Evolutionary conservation across 1,140 invertebrate species (phyloP).

Genomic region (Scaptomyza pallida): DNA sequence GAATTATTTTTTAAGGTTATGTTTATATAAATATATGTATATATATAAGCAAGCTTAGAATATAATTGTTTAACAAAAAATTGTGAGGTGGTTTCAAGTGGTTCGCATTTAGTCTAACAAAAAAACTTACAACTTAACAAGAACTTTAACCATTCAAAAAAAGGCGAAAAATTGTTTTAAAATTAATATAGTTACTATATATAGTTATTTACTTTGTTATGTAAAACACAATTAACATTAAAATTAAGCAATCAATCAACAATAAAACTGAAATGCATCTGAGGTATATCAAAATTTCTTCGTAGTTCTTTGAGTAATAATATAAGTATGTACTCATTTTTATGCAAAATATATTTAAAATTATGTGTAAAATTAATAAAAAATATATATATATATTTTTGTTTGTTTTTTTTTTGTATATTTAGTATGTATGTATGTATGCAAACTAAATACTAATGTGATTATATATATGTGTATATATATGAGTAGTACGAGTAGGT

Average conservation of each 20-base stretch:
- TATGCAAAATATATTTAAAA: slow-evolving; percentile 43
- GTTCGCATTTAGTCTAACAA: slow-evolving; percentile 69
- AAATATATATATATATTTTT: slow-evolving; percentile 42
- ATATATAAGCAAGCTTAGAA: slow-evolving; percentile 63
- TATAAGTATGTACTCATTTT: slow-evolving; percentile 33
- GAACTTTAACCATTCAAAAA: slow-evolving; percentile 53
- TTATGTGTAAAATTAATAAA: slow-evolving; percentile 34
- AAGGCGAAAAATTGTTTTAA: slow-evolving; percentile 23
- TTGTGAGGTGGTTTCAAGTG: slow-evolving; percentile 80
- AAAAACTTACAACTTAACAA: slow-evolving; percentile 45
- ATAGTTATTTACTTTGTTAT: slow-evolving; percentile 13
- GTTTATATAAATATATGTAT: slow-evolving; percentile 32
- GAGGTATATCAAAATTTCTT: slow-evolving; percentile 84
- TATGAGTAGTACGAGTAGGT: slow-evolving; percentile 72
- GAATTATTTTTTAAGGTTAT: slow-evolving; percentile 32
- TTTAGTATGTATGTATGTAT: slow-evolving; percentile 17
- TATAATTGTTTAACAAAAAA: slow-evolving; percentile 72
- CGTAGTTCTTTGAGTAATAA: slow-evolving; percentile 79
- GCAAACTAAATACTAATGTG: slow-evolving; percentile 68
- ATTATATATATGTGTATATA: slow-evolving; percentile 55
- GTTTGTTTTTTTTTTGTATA: slow-evolving; percentile 30
- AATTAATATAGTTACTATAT: slow-evolving; percentile 31
- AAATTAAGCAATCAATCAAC: slow-evolving; percentile 75
- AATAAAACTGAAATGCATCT: slow-evolving; percentile 84
- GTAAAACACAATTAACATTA: slow-evolving; percentile 51